Evolutionary conservation across 2,113 vertebrate genomes (phyloP).

Genomic region (Desmodus rotundus): DNA sequence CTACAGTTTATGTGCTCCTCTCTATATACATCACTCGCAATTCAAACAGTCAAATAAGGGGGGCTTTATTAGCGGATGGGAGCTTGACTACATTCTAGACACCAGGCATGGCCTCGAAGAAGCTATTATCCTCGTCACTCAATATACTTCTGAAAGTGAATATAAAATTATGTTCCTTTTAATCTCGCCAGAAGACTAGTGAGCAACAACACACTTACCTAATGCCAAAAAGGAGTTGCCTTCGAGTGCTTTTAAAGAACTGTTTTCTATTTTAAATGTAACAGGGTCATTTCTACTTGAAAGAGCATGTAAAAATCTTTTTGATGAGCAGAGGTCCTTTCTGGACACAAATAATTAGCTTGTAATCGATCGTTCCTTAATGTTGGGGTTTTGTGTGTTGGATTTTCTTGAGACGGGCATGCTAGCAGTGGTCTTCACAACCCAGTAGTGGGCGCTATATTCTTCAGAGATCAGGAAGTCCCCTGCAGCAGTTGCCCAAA

Average conservation of each 20-base stretch:
- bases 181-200: neutral
- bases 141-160: neutral
- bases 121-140: neutral
- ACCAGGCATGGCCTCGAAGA: neutral
- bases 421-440: neutral
- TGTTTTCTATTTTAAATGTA: slow-evolving; percentile 6
- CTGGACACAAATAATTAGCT: neutral
- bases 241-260: neutral
- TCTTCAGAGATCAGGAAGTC: neutral
- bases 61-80: neutral
- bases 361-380: neutral
- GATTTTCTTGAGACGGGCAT: neutral
- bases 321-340: neutral
- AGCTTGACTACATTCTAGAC: neutral
- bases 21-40: neutral
- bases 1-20: neutral
- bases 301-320: neutral
- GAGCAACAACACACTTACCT: neutral
- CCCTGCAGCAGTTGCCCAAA: neutral
- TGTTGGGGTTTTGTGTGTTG: neutral
- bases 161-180: neutral
- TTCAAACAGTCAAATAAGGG: neutral
- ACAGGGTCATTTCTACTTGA: neutral
- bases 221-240: neutral
- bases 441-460: neutral